Conservation (phyloP, 1,140 invertebrate genomes). For the Mycetomoellerius zeteki region DNA sequence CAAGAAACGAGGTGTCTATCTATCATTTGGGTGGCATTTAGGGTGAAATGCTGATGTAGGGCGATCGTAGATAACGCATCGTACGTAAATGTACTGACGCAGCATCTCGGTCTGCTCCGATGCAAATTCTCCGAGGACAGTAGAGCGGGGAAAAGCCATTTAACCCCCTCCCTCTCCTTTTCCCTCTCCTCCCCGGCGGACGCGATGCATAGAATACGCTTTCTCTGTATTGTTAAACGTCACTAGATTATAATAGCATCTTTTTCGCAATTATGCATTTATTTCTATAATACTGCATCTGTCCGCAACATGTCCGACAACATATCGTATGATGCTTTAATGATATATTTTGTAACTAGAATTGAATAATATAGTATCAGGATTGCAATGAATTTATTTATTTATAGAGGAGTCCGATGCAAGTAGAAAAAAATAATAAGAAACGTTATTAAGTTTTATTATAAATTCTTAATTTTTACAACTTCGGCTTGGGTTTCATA, state of each 20-base stretch:
- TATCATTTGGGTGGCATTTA: constrained; percentile 35
- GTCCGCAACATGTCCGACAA: background rate
- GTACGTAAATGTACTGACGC: constrained; percentile 23
- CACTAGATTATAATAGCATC: constrained; percentile 35
- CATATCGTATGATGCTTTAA: background rate
- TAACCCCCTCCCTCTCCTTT: background rate
- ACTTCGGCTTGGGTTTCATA: too few relatives aligned
- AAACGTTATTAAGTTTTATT: too few relatives aligned
- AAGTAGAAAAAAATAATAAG: too few relatives aligned
- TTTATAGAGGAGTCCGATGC: background rate
- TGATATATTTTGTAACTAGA: background rate
- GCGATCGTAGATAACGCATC: constrained; percentile 52
- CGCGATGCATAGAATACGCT: constrained; percentile 24
- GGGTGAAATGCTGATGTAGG: constrained; percentile 33
- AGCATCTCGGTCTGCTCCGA: constrained; percentile 12
- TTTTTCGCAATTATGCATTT: constrained; percentile 16
- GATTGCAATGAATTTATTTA: background rate
- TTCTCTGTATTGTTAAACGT: constrained; percentile 34
- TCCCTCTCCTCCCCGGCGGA: too few relatives aligned
- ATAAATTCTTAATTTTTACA: too few relatives aligned
- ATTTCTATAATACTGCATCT: background rate
- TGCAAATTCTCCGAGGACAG: constrained; percentile 38
- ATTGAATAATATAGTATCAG: background rate
- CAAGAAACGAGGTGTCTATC: constrained; percentile 10
- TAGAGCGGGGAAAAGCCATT: constrained; percentile 36